These are phyloP conservation scores for Acrobasis repandana DNA, from an alignment of 2,888 invertebrate species.

Conservation along the genomic window DNA sequence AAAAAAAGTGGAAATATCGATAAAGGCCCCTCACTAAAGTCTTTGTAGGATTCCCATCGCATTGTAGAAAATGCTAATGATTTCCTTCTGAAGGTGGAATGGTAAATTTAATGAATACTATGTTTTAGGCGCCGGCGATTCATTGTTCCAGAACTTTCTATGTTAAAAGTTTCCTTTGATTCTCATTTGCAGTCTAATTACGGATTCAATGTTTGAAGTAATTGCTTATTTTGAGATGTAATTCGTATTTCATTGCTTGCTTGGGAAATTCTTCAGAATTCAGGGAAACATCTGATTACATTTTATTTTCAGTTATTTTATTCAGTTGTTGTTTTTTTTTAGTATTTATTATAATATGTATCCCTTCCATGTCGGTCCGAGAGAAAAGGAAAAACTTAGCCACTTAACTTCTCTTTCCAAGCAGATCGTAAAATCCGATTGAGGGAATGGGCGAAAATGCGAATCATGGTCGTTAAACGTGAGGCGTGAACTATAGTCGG, in stretches of 20 bases:
- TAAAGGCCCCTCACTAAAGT: slow-evolving; percentile 45
- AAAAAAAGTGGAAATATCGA: slow-evolving; percentile 30
- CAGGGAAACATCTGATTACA: too few relatives aligned
- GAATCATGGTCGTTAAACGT: too few relatives aligned
- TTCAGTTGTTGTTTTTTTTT: too few relatives aligned
- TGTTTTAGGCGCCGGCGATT: slow-evolving; percentile 18
- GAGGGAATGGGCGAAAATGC: too few relatives aligned
- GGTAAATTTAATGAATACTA: slow-evolving; percentile 61
- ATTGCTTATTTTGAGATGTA: slow-evolving; percentile 4
- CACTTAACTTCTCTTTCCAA: too few relatives aligned
- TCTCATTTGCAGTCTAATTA: slow-evolving; percentile 16
- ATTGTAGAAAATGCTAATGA: slow-evolving; percentile 78
- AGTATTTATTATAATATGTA: too few relatives aligned
- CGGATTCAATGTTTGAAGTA: slow-evolving; percentile 14
- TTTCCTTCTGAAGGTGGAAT: slow-evolving; percentile 65
- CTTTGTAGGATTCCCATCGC: slow-evolving; percentile 54
- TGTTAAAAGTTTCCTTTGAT: slow-evolving; percentile 15
- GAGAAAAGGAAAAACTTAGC: too few relatives aligned
- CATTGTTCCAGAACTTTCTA: slow-evolving; percentile 15
- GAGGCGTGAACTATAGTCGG: too few relatives aligned
- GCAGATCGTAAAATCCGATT: too few relatives aligned
- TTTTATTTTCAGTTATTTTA: too few relatives aligned
- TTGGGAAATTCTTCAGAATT: neutral
- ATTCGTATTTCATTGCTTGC: neutral
- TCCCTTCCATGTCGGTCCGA: too few relatives aligned